Evolutionary conservation across 1,140 invertebrate species (phyloP).

Genomic region (Zaprionus inermis): DNA sequence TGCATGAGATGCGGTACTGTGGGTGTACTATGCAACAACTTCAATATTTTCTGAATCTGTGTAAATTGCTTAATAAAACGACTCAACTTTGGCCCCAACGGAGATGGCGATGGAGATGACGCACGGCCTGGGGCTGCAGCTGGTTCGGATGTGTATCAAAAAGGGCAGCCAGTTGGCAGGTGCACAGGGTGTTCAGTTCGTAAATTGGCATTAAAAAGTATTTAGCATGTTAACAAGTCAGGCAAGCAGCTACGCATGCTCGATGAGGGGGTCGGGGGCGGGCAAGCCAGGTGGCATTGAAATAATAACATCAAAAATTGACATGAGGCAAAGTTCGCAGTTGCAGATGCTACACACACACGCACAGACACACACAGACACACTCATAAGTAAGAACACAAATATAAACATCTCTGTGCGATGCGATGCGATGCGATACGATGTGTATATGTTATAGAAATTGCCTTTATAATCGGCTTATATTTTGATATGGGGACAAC

Average conservation of each 20-base stretch:
- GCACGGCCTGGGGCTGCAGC: neutral
- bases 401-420: slow-evolving; percentile 36
- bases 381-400: slow-evolving; percentile 11
- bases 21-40: neutral
- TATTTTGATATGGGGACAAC: slow-evolving; percentile 53
- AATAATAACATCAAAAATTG: slow-evolving; percentile 68
- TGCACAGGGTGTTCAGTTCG: slow-evolving; percentile 29
- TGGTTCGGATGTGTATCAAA: neutral
- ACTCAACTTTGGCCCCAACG: slow-evolving; percentile 5
- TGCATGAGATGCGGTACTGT: neutral
- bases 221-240: slow-evolving; percentile 78
- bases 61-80: slow-evolving; percentile 27
- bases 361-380: slow-evolving; percentile 2
- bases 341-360: slow-evolving; percentile 34
- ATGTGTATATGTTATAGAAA: slow-evolving; percentile 39
- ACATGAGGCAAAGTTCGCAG: slow-evolving; percentile 61
- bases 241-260: slow-evolving; percentile 6
- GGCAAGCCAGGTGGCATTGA: slow-evolving; percentile 18
- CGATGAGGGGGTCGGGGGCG: neutral
- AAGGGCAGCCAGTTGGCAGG: neutral
- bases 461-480: slow-evolving; percentile 58
- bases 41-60: neutral
- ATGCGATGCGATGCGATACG: slow-evolving; percentile 13
- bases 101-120: neutral
- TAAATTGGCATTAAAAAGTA: slow-evolving; percentile 77